Percentiles rank a stretch among this genome's conserved stretches.
Evolutionary conservation across 2,888 invertebrate species (phyloP).

Genomic region (Parthenolecanium corni): DNA sequence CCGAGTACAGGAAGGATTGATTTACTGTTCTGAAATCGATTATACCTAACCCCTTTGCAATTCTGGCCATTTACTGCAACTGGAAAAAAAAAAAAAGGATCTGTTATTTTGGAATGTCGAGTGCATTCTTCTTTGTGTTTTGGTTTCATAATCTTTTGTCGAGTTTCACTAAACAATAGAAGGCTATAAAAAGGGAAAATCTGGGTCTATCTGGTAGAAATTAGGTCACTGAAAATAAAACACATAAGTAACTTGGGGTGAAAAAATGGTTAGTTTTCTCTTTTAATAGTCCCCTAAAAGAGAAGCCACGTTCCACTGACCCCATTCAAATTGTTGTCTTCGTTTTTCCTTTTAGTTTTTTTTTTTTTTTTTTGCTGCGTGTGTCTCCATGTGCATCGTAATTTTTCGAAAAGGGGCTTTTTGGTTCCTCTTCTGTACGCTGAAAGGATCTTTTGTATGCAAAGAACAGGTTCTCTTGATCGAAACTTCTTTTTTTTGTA

Average conservation of each 20-base stretch:
- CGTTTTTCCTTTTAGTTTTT: background rate
- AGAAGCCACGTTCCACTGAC: conserved; percentile 8
- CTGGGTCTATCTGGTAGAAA: background rate
- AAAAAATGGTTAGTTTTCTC: background rate
- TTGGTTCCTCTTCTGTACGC: too few species aligned
- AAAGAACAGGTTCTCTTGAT: too few species aligned
- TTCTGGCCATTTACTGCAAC: too few species aligned
- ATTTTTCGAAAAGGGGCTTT: background rate
- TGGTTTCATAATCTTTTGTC: too few species aligned
- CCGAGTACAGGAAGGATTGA: too few species aligned
- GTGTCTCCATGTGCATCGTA: background rate
- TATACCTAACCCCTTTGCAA: too few species aligned
- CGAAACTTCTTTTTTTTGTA: too few species aligned
- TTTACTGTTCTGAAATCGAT: too few species aligned
- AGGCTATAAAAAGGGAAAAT: conserved; percentile 23
- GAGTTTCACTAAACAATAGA: background rate
- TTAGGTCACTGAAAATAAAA: conserved; percentile 12
- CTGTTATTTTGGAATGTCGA: too few species aligned
- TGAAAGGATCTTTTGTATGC: too few species aligned
- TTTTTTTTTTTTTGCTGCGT: background rate
- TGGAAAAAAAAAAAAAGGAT: too few species aligned
- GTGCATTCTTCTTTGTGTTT: too few species aligned
- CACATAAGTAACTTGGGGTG: background rate
- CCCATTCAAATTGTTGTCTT: conserved; percentile 4
- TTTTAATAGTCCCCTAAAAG: background rate